Percentiles rank a stretch among this genome's conserved stretches.
phyloP scores from a whole-genome alignment of 2,113 vertebrate genomes.

The Naja naja region DNA sequence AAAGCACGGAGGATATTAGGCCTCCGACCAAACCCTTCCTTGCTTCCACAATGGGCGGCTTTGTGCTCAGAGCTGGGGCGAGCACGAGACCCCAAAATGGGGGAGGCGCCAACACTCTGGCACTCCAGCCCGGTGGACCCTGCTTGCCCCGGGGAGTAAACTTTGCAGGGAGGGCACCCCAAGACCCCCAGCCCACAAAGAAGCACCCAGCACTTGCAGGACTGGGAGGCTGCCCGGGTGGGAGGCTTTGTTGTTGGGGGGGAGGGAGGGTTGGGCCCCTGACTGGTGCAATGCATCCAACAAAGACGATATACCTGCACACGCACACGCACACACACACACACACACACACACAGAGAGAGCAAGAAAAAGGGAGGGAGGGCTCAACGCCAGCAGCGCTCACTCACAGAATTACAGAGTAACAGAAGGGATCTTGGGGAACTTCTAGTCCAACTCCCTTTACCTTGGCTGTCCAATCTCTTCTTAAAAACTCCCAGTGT shows the following conservation, averaged over 20 bases:
- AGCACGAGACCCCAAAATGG: slow-evolving; percentile 9
- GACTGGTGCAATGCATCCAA: not conserved
- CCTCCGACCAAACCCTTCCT: slow-evolving; percentile 91
- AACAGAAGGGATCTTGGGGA: not conserved
- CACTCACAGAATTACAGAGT: not conserved
- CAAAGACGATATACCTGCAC: not conserved
- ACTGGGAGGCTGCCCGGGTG: not conserved
- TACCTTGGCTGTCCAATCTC: not conserved
- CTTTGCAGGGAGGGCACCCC: not conserved
- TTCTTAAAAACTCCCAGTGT: not conserved
- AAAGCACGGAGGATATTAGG: slow-evolving; percentile 77
- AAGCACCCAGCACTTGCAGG: not conserved
- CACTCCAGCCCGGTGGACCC: not conserved
- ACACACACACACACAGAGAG: too few relatives aligned
- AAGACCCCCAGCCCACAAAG: not conserved
- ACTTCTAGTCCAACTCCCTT: not conserved
- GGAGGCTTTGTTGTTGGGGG: not conserved
- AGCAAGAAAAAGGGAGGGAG: not conserved
- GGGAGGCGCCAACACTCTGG: not conserved
- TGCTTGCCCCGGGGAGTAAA: not conserved
- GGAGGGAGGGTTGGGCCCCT: not conserved
- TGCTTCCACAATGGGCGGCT: slow-evolving; percentile 77
- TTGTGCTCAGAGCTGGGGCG: slow-evolving; percentile 35
- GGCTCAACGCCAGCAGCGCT: not conserved
- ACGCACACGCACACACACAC: not conserved